A percentile compares a stretch with the other conserved stretches of the same genome.
Evolutionary conservation across 2,797 vertebrate species (phyloP).

Genomic region (Myotis findleyi): DNA sequence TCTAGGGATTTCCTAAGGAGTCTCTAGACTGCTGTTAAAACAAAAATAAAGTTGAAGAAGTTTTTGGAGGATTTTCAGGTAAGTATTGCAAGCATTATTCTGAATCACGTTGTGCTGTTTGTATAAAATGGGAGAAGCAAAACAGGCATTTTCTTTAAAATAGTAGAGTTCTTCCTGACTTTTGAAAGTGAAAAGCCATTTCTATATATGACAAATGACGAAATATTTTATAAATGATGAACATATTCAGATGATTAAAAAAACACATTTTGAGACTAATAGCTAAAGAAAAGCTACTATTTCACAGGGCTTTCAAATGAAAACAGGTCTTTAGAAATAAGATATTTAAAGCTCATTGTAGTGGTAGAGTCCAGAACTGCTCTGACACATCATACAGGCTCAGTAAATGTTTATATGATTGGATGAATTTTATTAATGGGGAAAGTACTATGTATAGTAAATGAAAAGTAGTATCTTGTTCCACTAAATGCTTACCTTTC

Average conservation of each 20-base stretch:
- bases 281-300: background rate
- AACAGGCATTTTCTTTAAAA: background rate
- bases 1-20: background rate
- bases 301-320: background rate
- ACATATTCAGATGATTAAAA: background rate
- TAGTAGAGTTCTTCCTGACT: background rate
- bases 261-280: background rate
- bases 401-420: background rate
- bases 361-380: background rate
- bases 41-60: background rate
- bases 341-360: background rate
- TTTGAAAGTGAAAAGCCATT: background rate
- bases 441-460: background rate
- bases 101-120: background rate
- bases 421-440: background rate
- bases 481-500: conserved; percentile 7
- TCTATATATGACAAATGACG: background rate
- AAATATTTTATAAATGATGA: conserved; percentile 19
- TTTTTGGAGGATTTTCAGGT: background rate
- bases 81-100: background rate
- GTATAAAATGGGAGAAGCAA: background rate
- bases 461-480: background rate
- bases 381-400: background rate
- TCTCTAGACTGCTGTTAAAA: background rate
- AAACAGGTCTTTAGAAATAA: background rate